Evolutionary conservation across 2,797 vertebrate species (phyloP), one percentile per base, ranked within the genome.

Genomic region (Oryzias sinensis): DNA sequence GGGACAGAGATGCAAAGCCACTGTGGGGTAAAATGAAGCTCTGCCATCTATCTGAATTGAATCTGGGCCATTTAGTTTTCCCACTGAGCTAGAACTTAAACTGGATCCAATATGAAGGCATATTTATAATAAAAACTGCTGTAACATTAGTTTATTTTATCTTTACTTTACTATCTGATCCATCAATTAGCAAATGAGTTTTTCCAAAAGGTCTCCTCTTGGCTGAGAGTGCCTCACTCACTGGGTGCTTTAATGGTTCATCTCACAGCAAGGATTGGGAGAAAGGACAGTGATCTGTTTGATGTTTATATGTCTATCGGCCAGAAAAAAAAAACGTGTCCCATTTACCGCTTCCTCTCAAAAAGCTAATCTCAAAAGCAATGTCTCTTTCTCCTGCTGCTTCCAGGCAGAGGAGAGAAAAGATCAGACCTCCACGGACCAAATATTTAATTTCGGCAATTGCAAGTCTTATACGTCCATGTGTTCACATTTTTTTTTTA

Each of bases 161-260:
- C 44, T 14, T 33, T n/a, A 40, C 47, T 41, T 57, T 71, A 61
- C 44, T 55, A 14, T 20, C n/a, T 9, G 56, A 63, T 57, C 52
- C 45, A 62, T 66, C 14, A n/a, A 47, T 45, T 64, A 70, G 45
- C 70, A 69, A 75, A 65, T 68, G 56, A 68, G 69, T 71, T 79
- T 70, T 79, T 59, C 59, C 53, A 37, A 53, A 59, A 53, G 33
- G 47, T 17, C 14, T 66, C 57, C 43, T 68, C 15, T 67, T 57
- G 68, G 68, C 66, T 65, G 49, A 58, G 65, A 16, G 45, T 5
- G 43, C 58, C 62, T 68, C 40, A 43, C 70, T 71, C 62, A 54
- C 25, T 56, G 59, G 59, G 68, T 47, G 65, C 59, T 82, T 79
- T 82, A 84, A 83, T 82, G 81, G 87, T 86, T 84, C 43, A 75